Evolutionary conservation across 2,888 invertebrate genomes (phyloP), one percentile per base, ranked within the genome.

Genomic region (Drosophila robusta): DNA sequence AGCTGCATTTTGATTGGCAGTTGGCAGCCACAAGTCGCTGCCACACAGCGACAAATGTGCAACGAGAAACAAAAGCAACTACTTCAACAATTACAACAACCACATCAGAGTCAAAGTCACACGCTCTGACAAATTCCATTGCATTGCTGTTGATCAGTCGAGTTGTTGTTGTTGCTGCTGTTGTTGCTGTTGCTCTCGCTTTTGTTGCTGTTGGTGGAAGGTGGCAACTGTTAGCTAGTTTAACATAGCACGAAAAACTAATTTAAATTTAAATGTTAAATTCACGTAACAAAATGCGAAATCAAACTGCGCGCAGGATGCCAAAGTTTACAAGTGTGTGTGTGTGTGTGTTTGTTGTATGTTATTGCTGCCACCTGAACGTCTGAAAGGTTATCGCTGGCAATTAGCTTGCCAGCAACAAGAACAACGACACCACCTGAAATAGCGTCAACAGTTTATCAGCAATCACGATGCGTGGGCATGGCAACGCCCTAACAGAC

Each of bases 231-330:
- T 64, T 64, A 54, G 74, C 61, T 50, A 56, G 56, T 61, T 70
- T 50, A 69, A 65, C 68, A 78, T 75, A 62, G 90, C 89, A 90
- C 89, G 89, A 89, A 90, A 90, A 90, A 89, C 90, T 88, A 89
- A 90, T 90, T 90, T 90, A 80, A 89, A 89, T 89, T 88, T 89
- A 90, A 90, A 89, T 85, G 84, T 83, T 78, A 76, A 78, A 77
- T 78, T 83, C 89, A 89, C 89, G 88, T 64, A 87, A 72, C 69
- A 50, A 66, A 74, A 74, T 64, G 61, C 76, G 74, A 76, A 76
- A 50, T 76, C 76, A 67, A 67, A 70, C 73, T 69, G 61, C 34
- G 70, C 46, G 38, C 66, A 58, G 47, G 47, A 62, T 51, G 56
- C 16, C 51, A 56, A 57, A 70, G 64, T 45, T 51, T 49, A 70